Base-by-base conservation (phyloP, 2,113 vertebrate genomes). In the Beaufortia kweichowensis region DNA sequence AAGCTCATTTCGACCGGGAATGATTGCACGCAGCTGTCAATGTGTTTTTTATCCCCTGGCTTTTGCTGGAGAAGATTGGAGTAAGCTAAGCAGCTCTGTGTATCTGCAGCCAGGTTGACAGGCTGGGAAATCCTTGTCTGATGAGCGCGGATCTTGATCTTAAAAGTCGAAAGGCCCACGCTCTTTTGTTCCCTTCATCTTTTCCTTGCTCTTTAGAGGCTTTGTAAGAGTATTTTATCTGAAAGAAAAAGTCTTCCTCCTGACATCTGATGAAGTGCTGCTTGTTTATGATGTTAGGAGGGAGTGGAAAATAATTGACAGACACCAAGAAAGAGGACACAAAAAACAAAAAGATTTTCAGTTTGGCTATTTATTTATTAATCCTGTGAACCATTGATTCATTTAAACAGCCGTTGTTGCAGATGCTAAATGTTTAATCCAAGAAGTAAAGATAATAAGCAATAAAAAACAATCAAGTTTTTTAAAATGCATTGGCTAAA, bases 151-250 rank as follows among this genome's bases (percentile, higher is more conserved):
- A 75, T 77, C 33, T 71, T 75, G 56, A 80, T 76, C 53, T 76
- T 69, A 35, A 63, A 80, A 78, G 76, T 77, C 75, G 62, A 78
- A 70, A 78, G 23, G 57, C 76, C 57, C 35, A 71, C 59, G 8
- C 6, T 53, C 4, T 75, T 19, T 24, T 11, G 8, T 69, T 65
- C 71, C 23, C 43, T 57, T 57, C 11, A 7, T 57, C 39, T 53
- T 57, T 59, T 55, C 55, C 60, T 48, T 21, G 64, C 63, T 68
- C 62, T 61, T 53, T 35, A 62, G 56, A 28, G 7, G 33, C 28
- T 50, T 62, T 50, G 31, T 69, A 53, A 39, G 57, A 67, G 57
- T 33, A 53, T 55, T 70, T 75, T 63, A 31, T 50, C 56, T 41
- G 46, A 6, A 23, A 31, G 24, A 74, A 75, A 68, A 50, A 59